Conservation (phyloP, 2,888 invertebrate species). For the Sclerodermus sp. region DNA sequence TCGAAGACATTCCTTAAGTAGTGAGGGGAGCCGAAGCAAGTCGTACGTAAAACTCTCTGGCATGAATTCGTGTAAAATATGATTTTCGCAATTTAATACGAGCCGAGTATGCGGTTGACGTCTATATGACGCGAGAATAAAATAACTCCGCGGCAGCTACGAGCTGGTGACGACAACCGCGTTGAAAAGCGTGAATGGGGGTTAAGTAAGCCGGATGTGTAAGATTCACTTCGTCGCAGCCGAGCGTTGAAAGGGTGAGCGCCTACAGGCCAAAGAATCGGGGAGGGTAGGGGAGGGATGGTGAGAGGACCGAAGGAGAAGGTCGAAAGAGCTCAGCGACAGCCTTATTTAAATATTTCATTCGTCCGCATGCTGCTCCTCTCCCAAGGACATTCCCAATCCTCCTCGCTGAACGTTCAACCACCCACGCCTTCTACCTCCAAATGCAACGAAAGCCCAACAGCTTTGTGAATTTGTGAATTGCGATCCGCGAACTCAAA, state of each 20-base stretch:
- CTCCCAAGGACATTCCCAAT: conserved; percentile 34
- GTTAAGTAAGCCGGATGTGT: conserved; percentile 5
- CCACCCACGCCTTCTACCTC: neutral
- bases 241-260: neutral
- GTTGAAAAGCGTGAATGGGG: neutral
- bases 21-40: too few relatives aligned
- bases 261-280: too few relatives aligned
- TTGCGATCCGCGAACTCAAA: conserved; percentile 12
- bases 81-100: too few relatives aligned
- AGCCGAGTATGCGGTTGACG: too few relatives aligned
- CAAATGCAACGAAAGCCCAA: too few relatives aligned
- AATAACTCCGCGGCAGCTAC: neutral
- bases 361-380: conserved; percentile 29
- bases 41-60: too few relatives aligned
- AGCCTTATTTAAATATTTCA: conserved; percentile 41
- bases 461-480: conserved; percentile 3
- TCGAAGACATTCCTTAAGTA: too few relatives aligned
- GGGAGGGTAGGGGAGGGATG: conserved; percentile 4
- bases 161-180: neutral
- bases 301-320: conserved; percentile 6
- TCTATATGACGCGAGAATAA: neutral
- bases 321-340: conserved; percentile 9
- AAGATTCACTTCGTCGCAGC: conserved; percentile 14
- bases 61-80: too few relatives aligned
- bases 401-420: conserved; percentile 13